These are phyloP conservation scores for Rhodophaea formosa DNA, from an alignment of 2,888 invertebrate species.

Conservation along the genomic window DNA sequence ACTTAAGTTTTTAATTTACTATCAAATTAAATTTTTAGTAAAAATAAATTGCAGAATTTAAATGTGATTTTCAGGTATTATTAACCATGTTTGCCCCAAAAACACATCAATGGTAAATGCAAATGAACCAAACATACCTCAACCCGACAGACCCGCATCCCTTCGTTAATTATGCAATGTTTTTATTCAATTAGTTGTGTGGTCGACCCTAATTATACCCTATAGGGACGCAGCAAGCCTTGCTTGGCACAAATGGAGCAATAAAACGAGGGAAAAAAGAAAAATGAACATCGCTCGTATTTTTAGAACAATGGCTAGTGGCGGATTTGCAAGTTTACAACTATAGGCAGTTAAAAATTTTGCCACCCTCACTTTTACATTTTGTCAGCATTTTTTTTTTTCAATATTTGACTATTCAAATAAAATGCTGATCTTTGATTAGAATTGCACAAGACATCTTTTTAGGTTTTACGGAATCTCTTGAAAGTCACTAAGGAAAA, in stretches of 20 bases:
- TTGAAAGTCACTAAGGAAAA: too few relatives aligned
- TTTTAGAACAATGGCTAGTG: conserved; percentile 50
- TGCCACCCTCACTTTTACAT: too few relatives aligned
- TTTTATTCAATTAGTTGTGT: conserved; percentile 75
- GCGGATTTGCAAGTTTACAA: too few relatives aligned
- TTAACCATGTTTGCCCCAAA: conserved; percentile 17
- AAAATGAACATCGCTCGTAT: conserved; percentile 45
- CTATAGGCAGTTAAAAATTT: too few relatives aligned
- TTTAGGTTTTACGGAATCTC: too few relatives aligned
- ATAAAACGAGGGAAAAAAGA: conserved; percentile 55
- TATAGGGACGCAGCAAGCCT: conserved; percentile 51
- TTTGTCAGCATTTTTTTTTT: too few relatives aligned
- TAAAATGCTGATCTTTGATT: too few relatives aligned
- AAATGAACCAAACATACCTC: conserved; percentile 23
- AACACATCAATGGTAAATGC: conserved; percentile 34
- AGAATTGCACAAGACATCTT: too few relatives aligned
- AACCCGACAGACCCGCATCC: conserved; percentile 31
- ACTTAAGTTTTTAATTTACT: too few relatives aligned
- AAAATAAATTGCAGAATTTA: neutral
- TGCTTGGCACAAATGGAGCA: conserved; percentile 61
- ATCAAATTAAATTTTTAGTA: too few relatives aligned
- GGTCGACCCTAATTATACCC: conserved; percentile 66
- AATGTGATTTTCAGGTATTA: conserved; percentile 3
- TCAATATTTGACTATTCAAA: too few relatives aligned
- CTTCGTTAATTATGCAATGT: conserved; percentile 70